Percentiles rank a stretch among this genome's conserved stretches.
Evolutionary conservation across 35 echinoderm and acorn worm genomes (phyloP).

Genomic region (Hemicentrotus pulcherrimus): DNA sequence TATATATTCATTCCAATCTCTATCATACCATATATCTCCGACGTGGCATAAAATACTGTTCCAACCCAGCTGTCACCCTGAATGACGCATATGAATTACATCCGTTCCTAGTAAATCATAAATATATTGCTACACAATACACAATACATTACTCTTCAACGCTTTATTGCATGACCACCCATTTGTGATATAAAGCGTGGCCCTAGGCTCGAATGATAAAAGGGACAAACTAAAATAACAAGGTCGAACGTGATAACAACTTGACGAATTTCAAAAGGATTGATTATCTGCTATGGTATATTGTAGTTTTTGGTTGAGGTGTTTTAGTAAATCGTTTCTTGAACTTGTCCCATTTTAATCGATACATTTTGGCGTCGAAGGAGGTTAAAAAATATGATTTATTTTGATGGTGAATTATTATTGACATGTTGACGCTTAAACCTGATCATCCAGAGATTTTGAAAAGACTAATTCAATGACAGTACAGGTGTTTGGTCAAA

Average conservation of each 20-base stretch:
- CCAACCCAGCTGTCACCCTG: neutral
- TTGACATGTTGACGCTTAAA: neutral
- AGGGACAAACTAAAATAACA: neutral
- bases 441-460: no score
- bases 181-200: neutral
- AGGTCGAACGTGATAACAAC: neutral
- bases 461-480: no score
- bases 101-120: neutral
- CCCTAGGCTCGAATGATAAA: neutral
- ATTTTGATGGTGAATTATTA: neutral
- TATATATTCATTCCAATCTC: neutral
- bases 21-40: neutral
- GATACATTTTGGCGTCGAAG: neutral
- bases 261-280: conserved; percentile 8
- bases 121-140: neutral
- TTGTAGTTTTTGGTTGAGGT: neutral
- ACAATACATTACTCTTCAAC: neutral
- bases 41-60: neutral
- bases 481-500: no score
- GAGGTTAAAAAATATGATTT: neutral
- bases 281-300: neutral
- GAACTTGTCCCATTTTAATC: neutral
- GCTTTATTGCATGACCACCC: neutral
- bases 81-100: neutral
- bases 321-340: neutral